A percentile compares a stretch with the other conserved stretches of the same genome.
These are phyloP conservation scores for Plotosus lineatus DNA, from an alignment of 2,113 vertebrate genomes.

Conservation along the genomic window DNA sequence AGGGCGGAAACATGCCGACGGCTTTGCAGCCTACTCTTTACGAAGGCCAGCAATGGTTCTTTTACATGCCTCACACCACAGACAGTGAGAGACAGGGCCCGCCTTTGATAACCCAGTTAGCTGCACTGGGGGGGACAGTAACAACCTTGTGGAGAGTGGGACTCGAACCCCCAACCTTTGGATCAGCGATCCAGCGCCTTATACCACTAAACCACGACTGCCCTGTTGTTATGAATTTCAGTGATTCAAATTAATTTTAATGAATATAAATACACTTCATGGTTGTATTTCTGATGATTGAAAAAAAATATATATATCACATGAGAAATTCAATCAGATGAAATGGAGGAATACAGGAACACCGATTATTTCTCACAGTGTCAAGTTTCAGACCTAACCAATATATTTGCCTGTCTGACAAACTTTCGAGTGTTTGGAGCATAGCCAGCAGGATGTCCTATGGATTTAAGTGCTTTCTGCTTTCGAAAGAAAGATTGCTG, in stretches of 20 bases:
- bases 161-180: no score
- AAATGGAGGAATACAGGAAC: not conserved
- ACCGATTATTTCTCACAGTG: not conserved
- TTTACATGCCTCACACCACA: no score
- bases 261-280: not conserved
- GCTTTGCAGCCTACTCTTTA: no score
- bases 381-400: constrained; percentile 5
- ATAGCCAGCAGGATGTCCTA: not conserved
- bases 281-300: not conserved
- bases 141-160: no score
- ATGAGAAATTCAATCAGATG: not conserved
- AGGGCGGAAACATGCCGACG: no score
- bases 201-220: no score
- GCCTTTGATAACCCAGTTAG: no score
- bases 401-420: constrained; percentile 9
- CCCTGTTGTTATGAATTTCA: constrained; percentile 5
- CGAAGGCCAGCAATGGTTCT: no score
- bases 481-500: constrained; percentile 15
- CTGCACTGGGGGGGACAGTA: no score
- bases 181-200: no score
- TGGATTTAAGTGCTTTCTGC: not conserved
- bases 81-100: no score
- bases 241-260: not conserved
- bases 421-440: not conserved
- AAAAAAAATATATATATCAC: not conserved